Evolutionary conservation across 2,888 invertebrate genomes (phyloP).

Genomic region (Drosophila picticornis): DNA sequence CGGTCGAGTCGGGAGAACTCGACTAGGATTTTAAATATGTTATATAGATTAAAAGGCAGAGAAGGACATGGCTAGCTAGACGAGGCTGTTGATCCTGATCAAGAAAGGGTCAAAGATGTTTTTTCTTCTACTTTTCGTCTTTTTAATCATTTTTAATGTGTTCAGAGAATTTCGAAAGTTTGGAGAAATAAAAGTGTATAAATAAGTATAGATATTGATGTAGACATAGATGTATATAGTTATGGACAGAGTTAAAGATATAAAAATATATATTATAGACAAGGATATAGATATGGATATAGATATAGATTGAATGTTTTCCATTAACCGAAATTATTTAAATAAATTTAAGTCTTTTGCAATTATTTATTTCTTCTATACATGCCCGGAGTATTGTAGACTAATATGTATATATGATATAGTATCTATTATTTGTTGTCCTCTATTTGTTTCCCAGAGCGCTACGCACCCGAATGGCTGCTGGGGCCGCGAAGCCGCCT

Average conservation of each 20-base stretch:
- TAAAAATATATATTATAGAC: neutral
- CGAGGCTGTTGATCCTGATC: too few species aligned
- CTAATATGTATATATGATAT: too few species aligned
- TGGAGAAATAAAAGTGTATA: neutral
- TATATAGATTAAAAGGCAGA: neutral
- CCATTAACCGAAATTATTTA: too few species aligned
- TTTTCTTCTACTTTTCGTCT: neutral
- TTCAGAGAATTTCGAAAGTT: neutral
- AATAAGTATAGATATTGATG: neutral
- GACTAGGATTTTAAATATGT: neutral
- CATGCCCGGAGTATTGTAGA: neutral
- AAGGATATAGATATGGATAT: too few species aligned
- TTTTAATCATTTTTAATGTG: too few species aligned
- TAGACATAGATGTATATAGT: neutral
- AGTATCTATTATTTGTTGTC: neutral
- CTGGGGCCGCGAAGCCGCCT: constrained; percentile 7
- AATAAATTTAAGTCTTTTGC: too few species aligned
- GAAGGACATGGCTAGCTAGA: too few species aligned
- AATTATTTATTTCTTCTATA: too few species aligned
- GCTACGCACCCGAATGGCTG: constrained; percentile 25
- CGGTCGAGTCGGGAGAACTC: neutral
- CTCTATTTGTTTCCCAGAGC: neutral
- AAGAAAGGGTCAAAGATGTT: too few species aligned
- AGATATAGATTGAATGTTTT: too few species aligned
- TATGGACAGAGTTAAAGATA: neutral